These are phyloP conservation scores for Uropsilus gracilis DNA, from an alignment of 2,113 vertebrate species.

Conservation along the genomic window DNA sequence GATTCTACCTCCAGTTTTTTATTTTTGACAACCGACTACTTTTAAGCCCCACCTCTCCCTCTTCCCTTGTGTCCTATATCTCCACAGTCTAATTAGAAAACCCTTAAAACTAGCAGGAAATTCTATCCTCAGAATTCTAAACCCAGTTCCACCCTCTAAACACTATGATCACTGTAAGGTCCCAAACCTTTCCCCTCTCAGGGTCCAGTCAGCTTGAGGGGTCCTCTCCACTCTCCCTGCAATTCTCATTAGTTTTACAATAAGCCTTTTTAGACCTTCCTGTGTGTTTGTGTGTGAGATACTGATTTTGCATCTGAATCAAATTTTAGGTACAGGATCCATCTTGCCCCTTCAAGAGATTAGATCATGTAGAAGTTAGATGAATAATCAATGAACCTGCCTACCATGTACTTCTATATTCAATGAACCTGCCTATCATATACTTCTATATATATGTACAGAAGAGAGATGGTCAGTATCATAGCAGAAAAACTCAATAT, in stretches of 20 bases:
- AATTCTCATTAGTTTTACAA: background rate
- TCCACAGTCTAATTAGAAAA: background rate
- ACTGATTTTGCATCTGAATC: background rate
- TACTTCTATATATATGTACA: background rate
- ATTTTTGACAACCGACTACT: background rate
- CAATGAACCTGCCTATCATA: background rate
- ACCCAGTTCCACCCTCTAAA: background rate
- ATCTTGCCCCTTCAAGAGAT: background rate
- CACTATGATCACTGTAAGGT: background rate
- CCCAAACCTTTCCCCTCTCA: background rate
- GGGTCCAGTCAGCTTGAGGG: background rate
- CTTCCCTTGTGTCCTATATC: background rate
- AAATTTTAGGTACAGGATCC: background rate
- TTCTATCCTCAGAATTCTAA: background rate
- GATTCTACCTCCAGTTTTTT: background rate
- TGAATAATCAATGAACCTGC: background rate
- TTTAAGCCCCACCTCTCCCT: background rate
- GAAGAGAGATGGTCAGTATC: background rate
- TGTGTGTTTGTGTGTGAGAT: background rate
- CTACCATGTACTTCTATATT: background rate
- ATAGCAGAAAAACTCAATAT: background rate
- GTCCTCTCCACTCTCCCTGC: background rate
- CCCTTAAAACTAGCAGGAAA: background rate
- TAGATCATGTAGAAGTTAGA: background rate
- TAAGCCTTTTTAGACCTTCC: background rate